Evolutionary conservation across 2,888 invertebrate species (phyloP).

Genomic region (Bruchidius siliquastri): DNA sequence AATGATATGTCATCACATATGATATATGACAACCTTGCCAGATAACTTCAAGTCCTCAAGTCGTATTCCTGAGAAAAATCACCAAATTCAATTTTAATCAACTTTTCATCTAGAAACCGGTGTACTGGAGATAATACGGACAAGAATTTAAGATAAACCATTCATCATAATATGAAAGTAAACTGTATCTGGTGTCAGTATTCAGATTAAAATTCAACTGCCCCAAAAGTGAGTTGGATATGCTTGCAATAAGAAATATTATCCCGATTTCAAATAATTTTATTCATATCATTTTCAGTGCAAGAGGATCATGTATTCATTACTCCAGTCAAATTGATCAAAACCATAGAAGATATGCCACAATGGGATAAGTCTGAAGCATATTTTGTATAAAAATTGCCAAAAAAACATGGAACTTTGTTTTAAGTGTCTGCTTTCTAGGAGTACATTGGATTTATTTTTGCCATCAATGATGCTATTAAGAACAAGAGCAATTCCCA

Average conservation of each 20-base stretch:
- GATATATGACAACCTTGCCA: no score
- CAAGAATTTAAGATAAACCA: background rate
- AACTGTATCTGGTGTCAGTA: background rate
- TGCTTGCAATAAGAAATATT: background rate
- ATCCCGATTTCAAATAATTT: background rate
- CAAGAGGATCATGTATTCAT: constrained; percentile 58
- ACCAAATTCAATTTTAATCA: no score
- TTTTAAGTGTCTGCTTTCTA: constrained; percentile 29
- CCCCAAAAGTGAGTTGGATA: background rate
- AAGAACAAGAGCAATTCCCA: constrained; percentile 68
- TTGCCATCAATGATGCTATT: constrained; percentile 80
- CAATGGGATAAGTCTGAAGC: constrained; percentile 83
- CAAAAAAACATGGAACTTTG: background rate
- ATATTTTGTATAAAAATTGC: constrained; percentile 58
- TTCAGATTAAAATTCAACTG: background rate
- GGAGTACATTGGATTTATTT: constrained; percentile 84
- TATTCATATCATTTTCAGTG: constrained; percentile 30
- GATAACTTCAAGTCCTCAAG: no score
- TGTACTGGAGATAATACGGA: background rate
- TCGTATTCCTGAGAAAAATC: no score
- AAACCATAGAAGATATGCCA: constrained; percentile 65
- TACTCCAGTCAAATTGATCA: constrained; percentile 62
- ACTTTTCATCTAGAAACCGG: background rate
- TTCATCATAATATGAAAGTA: background rate
- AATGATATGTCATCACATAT: no score